Percentiles rank a stretch among this genome's conserved stretches.
Conservation (phyloP, 2,797 vertebrate genomes). For the Lagocephalus sceleratus region DNA sequence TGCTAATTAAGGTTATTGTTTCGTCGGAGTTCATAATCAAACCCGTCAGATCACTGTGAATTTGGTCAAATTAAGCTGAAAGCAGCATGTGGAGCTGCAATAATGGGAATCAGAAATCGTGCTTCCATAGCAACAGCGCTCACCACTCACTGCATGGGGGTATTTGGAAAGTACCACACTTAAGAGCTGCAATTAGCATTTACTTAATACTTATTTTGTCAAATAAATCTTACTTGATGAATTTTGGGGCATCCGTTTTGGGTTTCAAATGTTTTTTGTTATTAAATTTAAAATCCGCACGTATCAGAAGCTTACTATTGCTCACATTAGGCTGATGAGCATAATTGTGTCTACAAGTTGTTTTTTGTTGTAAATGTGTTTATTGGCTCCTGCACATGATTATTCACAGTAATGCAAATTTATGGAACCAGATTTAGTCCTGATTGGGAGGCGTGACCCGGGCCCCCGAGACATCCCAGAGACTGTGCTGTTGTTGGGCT, state of each 20-base stretch:
- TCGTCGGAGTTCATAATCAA: conserved; percentile 11
- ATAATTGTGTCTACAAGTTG: conserved; percentile 16
- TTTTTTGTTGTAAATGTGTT: conserved; percentile 28
- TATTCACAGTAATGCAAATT: conserved; percentile 18
- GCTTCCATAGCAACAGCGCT: conserved; percentile 67
- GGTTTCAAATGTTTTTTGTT: no score
- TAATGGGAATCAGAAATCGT: conserved; percentile 26
- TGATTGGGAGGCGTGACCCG: conserved; percentile 4
- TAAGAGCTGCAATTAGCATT: no score
- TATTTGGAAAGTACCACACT: conserved; percentile 35
- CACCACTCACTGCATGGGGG: conserved; percentile 41
- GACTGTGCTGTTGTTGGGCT: conserved; percentile 18
- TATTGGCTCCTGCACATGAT: conserved; percentile 29
- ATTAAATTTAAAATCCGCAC: no score
- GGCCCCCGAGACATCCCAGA: conserved; percentile 17
- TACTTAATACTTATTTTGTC: no score
- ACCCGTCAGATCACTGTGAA: conserved; percentile 23
- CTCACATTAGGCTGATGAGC: no score
- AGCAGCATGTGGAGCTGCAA: conserved; percentile 35
- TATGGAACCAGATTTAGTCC: conserved; percentile 12
- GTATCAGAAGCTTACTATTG: no score
- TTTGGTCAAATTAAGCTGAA: conserved; percentile 48
- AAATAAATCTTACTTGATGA: no score
- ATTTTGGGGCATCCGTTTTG: no score
- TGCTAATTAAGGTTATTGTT: conserved; percentile 27